Evolutionary conservation across 2,113 vertebrate genomes (phyloP).

Genomic region (Ariopsis seemanni): DNA sequence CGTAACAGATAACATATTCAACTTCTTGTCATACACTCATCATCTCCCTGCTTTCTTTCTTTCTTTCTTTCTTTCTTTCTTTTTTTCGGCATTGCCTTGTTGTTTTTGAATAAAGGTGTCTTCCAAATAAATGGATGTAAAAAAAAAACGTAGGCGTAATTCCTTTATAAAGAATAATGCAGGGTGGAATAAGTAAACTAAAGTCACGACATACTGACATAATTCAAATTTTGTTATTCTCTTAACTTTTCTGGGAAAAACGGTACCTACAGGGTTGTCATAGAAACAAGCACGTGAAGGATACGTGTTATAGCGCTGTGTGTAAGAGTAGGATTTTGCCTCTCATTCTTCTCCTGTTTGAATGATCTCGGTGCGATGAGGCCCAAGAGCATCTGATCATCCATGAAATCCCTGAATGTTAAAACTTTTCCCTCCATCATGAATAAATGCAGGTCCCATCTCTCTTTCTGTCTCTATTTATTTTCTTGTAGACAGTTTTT

Average conservation of each 20-base stretch:
- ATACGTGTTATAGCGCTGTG: conserved; percentile 17
- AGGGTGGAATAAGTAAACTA: conserved; percentile 17
- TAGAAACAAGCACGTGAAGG: conserved; percentile 46
- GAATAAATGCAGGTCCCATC: neutral
- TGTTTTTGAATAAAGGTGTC: neutral
- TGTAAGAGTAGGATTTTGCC: conserved; percentile 20
- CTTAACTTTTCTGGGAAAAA: conserved; percentile 12
- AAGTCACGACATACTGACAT: conserved; percentile 21
- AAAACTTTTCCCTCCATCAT: neutral
- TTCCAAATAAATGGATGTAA: neutral
- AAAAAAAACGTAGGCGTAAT: neutral
- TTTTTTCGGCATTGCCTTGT: no score
- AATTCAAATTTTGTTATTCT: conserved; percentile 10
- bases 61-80: neutral
- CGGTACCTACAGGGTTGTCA: conserved; percentile 25
- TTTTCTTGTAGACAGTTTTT: neutral
- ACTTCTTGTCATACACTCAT: neutral
- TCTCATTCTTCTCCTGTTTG: neutral
- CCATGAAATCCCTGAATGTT: conserved; percentile 9
- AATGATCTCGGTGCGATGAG: neutral
- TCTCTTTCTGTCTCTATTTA: neutral
- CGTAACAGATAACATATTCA: neutral
- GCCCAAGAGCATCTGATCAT: neutral
- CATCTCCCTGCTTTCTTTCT: neutral
- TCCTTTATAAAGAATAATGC: neutral